Evolutionary conservation across 2,797 vertebrate genomes (phyloP).

Genomic region (Phalloptychus januarius): DNA sequence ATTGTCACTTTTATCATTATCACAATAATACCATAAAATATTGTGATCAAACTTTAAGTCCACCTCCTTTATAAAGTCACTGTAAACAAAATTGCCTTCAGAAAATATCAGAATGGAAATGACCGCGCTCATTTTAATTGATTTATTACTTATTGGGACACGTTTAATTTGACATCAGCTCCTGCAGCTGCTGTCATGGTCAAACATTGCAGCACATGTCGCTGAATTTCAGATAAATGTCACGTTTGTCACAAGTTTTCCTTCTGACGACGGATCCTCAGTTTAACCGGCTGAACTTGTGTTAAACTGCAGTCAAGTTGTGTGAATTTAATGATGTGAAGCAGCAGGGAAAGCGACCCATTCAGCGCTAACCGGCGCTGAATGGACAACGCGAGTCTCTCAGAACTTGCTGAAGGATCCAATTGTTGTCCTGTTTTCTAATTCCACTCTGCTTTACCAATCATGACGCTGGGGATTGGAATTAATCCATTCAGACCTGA

Average conservation of each 20-base stretch:
- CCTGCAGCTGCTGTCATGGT: background rate
- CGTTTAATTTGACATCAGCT: no score
- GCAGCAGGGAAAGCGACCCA: background rate
- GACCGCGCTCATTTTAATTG: no score
- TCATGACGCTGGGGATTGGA: background rate
- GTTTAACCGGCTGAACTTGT: background rate
- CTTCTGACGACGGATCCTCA: background rate
- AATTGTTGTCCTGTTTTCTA: background rate
- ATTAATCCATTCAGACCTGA: background rate
- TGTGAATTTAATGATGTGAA: background rate
- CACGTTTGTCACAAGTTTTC: background rate
- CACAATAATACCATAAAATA: no score
- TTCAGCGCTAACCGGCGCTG: background rate
- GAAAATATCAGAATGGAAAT: no score
- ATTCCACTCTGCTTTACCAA: background rate
- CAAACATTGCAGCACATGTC: background rate
- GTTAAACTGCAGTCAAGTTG: background rate
- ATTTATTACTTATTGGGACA: no score
- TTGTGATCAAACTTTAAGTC: no score
- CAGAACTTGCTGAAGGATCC: background rate
- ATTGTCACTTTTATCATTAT: no score
- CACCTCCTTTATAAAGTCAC: no score
- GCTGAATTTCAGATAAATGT: background rate
- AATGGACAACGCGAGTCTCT: background rate
- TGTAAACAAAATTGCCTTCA: no score